Conservation (phyloP, 2,888 invertebrate species). For the Adineta ricciae region DNA sequence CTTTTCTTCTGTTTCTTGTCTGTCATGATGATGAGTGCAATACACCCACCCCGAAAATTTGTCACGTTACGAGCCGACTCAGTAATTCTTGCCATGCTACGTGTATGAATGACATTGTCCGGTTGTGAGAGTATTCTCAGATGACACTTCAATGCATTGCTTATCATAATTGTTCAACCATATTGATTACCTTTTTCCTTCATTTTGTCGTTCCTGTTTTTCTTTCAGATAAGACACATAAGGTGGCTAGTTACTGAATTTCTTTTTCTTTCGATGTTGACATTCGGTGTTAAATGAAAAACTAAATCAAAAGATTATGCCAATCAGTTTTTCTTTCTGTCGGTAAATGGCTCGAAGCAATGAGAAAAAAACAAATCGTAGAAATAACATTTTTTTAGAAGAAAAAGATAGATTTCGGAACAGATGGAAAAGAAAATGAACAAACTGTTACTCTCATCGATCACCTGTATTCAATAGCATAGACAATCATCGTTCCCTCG, state of each 20-base stretch:
- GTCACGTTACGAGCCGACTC: background rate
- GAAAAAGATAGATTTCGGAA: background rate
- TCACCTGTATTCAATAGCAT: background rate
- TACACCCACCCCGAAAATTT: background rate
- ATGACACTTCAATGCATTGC: background rate
- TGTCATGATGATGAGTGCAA: background rate
- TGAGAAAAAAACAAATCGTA: background rate
- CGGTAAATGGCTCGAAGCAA: background rate
- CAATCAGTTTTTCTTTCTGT: background rate
- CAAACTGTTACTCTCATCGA: background rate
- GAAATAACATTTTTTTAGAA: background rate
- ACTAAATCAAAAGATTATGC: conserved; percentile 2
- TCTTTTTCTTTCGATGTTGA: background rate
- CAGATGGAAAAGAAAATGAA: background rate
- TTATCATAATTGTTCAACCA: conserved; percentile 4
- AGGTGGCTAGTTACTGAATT: background rate
- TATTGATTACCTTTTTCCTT: background rate
- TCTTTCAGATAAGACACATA: background rate
- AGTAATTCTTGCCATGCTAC: background rate
- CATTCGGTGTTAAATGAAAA: background rate
- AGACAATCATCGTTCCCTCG: background rate
- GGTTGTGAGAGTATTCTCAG: conserved; percentile 9
- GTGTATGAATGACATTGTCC: background rate
- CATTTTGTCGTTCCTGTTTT: background rate
- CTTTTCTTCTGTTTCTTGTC: background rate